Conservation (phyloP, 1,140 invertebrate genomes). For the Drosophila pseudoananassae region DNA sequence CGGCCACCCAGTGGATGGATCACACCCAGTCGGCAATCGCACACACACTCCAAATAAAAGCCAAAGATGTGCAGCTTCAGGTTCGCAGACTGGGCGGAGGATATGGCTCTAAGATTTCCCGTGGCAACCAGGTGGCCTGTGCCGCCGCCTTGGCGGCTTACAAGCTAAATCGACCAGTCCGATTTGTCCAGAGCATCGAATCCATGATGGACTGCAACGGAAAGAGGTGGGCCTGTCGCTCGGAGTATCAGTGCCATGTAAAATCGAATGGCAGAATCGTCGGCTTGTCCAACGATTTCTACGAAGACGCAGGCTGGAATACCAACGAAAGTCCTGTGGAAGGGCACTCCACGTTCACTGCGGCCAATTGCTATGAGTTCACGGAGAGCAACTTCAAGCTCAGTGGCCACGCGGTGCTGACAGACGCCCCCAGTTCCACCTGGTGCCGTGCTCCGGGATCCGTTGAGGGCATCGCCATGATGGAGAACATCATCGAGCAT, state of each 20-base stretch:
- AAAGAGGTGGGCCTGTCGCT: slow-evolving; percentile 86
- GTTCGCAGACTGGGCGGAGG: slow-evolving; percentile 88
- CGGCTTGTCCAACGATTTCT: slow-evolving; percentile 87
- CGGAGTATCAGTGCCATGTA: slow-evolving; percentile 87
- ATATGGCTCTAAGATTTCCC: slow-evolving; percentile 89
- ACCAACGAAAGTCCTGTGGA: slow-evolving; percentile 86
- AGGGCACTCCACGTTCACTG: slow-evolving; percentile 80
- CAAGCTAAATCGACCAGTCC: slow-evolving; percentile 87
- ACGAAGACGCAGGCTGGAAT: slow-evolving; percentile 87
- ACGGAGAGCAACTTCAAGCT: slow-evolving; percentile 85
- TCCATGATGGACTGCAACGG: slow-evolving; percentile 88
- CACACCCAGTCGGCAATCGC: slow-evolving; percentile 87
- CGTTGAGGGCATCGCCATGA: slow-evolving; percentile 87
- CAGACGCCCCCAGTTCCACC: slow-evolving; percentile 88
- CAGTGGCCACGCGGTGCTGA: slow-evolving; percentile 85
- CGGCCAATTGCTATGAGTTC: slow-evolving; percentile 87
- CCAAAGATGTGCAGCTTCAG: slow-evolving; percentile 86
- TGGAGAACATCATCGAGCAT: slow-evolving; percentile 93
- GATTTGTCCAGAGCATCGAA: slow-evolving; percentile 88
- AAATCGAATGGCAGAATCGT: slow-evolving; percentile 88
- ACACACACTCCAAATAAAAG: slow-evolving; percentile 85
- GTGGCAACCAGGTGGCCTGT: slow-evolving; percentile 86
- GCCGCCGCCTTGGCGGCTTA: slow-evolving; percentile 87
- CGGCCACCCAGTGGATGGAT: slow-evolving; percentile 89
- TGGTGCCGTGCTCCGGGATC: slow-evolving; percentile 87